Conservation (phyloP, 2,888 invertebrate species). For the Ephialtes manifestator region DNA sequence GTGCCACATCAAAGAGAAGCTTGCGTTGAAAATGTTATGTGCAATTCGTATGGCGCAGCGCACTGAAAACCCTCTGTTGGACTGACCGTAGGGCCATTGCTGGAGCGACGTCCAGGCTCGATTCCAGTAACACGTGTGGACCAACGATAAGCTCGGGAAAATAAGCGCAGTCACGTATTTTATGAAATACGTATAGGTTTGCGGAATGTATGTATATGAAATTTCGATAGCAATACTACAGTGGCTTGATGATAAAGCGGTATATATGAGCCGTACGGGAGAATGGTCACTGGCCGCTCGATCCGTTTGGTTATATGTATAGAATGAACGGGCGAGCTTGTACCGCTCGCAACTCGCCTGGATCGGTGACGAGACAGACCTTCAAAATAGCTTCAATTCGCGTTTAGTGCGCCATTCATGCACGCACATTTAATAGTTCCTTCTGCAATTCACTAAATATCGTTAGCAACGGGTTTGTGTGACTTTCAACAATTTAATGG, state of each 20-base stretch:
- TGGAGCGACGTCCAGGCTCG: slow-evolving; percentile 67
- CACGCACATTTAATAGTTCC: neutral
- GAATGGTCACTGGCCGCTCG: neutral
- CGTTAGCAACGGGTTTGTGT: neutral
- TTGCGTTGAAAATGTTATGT: slow-evolving; percentile 45
- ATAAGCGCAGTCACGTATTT: slow-evolving; percentile 84
- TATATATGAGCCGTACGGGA: slow-evolving; percentile 3
- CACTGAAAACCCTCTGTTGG: neutral
- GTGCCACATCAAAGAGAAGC: slow-evolving; percentile 6
- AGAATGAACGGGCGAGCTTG: neutral
- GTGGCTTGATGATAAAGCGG: slow-evolving; percentile 62
- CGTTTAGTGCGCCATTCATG: neutral
- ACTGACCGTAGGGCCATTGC: slow-evolving; percentile 22
- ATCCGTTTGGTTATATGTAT: neutral
- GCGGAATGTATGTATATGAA: slow-evolving; percentile 62
- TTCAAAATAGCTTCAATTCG: neutral
- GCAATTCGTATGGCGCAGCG: slow-evolving; percentile 31
- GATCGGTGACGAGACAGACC: slow-evolving; percentile 4
- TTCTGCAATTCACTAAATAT: neutral
- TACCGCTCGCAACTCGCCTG: neutral
- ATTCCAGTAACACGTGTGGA: slow-evolving; percentile 75
- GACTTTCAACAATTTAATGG: neutral
- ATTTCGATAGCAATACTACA: slow-evolving; percentile 67
- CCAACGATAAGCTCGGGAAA: slow-evolving; percentile 80
- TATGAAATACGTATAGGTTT: slow-evolving; percentile 76